Evolutionary conservation across 2,797 vertebrate species (phyloP), one percentile per base, ranked within the genome.

Genomic region (Spheniscus humboldti): DNA sequence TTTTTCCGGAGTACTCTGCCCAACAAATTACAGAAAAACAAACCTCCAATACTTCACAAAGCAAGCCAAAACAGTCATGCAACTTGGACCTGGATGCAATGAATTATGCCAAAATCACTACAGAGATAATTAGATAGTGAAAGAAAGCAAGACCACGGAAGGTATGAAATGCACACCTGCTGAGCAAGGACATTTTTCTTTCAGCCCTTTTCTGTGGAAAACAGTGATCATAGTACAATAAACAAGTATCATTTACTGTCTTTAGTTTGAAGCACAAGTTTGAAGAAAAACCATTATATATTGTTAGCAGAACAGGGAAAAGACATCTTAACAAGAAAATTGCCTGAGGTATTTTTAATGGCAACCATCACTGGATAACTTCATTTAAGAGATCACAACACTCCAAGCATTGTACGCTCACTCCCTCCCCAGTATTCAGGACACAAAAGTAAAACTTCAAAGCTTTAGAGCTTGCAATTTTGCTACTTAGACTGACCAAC

Each of bases 401-500:
- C 43, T 77, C 1, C 0, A 56, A 76, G 48, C 19, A 8, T 3
- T 57, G 16, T 5, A n/a, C 9, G 43, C 17, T 57, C 33, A 20
- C 53, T 74, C 22, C 60, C 50, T 72, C 52, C 78, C 43, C 27
- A 5, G 3, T 9, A n/a, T 39, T 82, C 35, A 69, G 45, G 74
- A 27, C 28, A 87, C 16, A 66, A n/a, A 92, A 92, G 72, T 18
- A 24, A 59, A 85, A 67, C 37, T 63, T 68, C 27, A 72, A 41
- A 96, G 75, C n/a, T 69, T 62, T 66, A 69, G 28, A 74, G 33
- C 33, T 52, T 50, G 39, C 48, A 13, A 35, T 94, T 88, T 81
- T 71, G 23, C 47, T 72, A n/a, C 24, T 87, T 20, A 19, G 30
- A 93, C 99, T 98, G 95, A 99, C 99, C 99, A 81, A 99, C 94